A percentile compares a stretch with the other conserved stretches of the same genome.
Conservation (phyloP, 1,140 invertebrate species). For the Tigriopus japonicus region DNA sequence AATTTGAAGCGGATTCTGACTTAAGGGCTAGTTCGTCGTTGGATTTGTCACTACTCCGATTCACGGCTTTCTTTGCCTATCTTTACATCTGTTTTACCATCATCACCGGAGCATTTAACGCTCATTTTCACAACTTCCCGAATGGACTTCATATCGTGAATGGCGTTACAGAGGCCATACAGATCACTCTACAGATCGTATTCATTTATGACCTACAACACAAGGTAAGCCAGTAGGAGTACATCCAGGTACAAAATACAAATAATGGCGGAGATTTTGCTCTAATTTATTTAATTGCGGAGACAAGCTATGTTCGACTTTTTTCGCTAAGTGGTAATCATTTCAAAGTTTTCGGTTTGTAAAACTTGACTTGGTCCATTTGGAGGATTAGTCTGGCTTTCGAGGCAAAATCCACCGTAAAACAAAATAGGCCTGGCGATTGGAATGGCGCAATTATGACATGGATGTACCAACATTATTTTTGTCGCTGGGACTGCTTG, state of each 20-base stretch:
- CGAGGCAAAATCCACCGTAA: too few relatives aligned
- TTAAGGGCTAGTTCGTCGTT: background rate
- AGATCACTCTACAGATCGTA: conserved; percentile 73
- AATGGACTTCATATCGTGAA: background rate
- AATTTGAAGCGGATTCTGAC: background rate
- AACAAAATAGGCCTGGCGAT: too few relatives aligned
- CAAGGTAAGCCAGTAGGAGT: conserved; percentile 59
- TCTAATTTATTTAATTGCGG: too few relatives aligned
- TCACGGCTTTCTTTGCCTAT: background rate
- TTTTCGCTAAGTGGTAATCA: too few relatives aligned
- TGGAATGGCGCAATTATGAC: too few relatives aligned
- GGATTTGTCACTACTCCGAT: background rate
- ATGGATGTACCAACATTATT: too few relatives aligned
- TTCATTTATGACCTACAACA: conserved; percentile 86
- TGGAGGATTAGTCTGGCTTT: too few relatives aligned
- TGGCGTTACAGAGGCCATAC: conserved; percentile 13
- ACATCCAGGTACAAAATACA: background rate
- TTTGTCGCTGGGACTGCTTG: too few relatives aligned
- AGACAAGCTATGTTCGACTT: too few relatives aligned
- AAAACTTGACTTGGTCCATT: too few relatives aligned
- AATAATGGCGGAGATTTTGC: too few relatives aligned
- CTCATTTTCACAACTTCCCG: background rate
- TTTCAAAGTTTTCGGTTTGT: too few relatives aligned
- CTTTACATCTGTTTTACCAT: background rate
- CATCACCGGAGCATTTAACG: background rate